Evolutionary conservation across 2,888 invertebrate genomes (phyloP), one percentile per base, ranked within the genome.

Genomic region (Ceraclea dissimilis): DNA sequence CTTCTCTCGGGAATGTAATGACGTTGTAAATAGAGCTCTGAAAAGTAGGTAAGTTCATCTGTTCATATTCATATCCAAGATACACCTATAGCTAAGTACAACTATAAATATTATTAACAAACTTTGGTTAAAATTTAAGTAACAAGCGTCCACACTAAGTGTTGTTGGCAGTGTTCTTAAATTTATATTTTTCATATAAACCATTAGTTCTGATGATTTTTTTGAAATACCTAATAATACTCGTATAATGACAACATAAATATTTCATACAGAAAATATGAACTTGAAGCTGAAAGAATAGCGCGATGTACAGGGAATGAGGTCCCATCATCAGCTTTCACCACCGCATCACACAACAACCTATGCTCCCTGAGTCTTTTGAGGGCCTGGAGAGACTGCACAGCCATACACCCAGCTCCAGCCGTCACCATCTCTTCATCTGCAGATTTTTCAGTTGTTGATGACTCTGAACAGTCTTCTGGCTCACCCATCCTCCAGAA

Each of bases 211-310:
- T n/a, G n/a, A n/a, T n/a, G n/a, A n/a, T n/a, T n/a, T n/a, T n/a
- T n/a, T n/a, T n/a, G n/a, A n/a, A n/a, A 17, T 47, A 20, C 18
- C 11, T 2, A 46, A 6, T 2, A n/a, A 20, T 46, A 34, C 22
- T 26, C 39, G 33, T n/a, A n/a, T n/a, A n/a, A n/a, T n/a, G n/a
- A n/a, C n/a, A n/a, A n/a, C n/a, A n/a, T n/a, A n/a, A n/a, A n/a
- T 4, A n/a, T 73, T 73, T 67, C 72, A 71, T 76, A 90, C 90
- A 88, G 82, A 75, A 95, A 95, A 75, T 93, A 95, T 43, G 88
- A 85, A 68, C 94, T 94, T 75, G 92, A 91, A 56, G 93, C 87
- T 60, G 90, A 89, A 65, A 93, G 79, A 64, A 93, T 87, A 57
- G 89, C 86, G 62, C 92, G 83, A 72, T 95, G 94, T 53, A 94